Percentiles rank a stretch among this genome's conserved stretches.
phyloP scores from a whole-genome alignment of 2,888 invertebrate genomes.

The Fabriciana adippe region DNA sequence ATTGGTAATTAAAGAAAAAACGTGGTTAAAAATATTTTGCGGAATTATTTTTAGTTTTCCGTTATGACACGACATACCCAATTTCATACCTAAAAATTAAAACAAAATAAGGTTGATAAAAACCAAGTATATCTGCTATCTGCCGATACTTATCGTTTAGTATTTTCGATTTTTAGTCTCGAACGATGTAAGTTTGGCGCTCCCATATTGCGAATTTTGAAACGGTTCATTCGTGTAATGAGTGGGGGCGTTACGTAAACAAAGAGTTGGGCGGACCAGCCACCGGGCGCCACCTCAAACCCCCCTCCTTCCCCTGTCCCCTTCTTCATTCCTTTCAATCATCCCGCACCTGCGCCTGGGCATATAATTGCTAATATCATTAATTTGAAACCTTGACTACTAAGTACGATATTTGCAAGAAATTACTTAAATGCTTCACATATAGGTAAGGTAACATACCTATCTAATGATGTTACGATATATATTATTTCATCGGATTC shows the following conservation, averaged over 20 bases:
- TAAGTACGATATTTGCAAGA: no score
- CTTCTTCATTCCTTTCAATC: slow-evolving; percentile 40
- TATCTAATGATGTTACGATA: no score
- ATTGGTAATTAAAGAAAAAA: no score
- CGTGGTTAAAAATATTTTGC: no score
- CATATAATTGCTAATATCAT: slow-evolving; percentile 44
- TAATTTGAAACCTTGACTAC: background rate
- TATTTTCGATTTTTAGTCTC: background rate
- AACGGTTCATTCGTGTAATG: slow-evolving; percentile 64
- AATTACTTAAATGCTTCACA: no score
- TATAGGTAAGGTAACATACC: no score
- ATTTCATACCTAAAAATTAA: no score
- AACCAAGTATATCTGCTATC: background rate
- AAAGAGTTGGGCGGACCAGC: slow-evolving; percentile 79
- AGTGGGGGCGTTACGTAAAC: slow-evolving; percentile 78
- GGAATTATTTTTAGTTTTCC: no score
- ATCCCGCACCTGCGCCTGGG: slow-evolving; percentile 63
- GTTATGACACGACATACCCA: no score
- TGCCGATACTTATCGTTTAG: background rate
- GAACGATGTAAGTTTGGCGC: slow-evolving; percentile 16
- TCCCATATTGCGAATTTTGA: slow-evolving; percentile 50
- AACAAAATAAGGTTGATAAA: background rate
- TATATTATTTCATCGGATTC: no score
- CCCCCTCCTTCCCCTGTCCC: slow-evolving; percentile 50
- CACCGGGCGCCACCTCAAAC: slow-evolving; percentile 62